These are phyloP conservation scores for Pammene fasciana DNA, from an alignment of 2,888 invertebrate genomes.

Conservation along the genomic window DNA sequence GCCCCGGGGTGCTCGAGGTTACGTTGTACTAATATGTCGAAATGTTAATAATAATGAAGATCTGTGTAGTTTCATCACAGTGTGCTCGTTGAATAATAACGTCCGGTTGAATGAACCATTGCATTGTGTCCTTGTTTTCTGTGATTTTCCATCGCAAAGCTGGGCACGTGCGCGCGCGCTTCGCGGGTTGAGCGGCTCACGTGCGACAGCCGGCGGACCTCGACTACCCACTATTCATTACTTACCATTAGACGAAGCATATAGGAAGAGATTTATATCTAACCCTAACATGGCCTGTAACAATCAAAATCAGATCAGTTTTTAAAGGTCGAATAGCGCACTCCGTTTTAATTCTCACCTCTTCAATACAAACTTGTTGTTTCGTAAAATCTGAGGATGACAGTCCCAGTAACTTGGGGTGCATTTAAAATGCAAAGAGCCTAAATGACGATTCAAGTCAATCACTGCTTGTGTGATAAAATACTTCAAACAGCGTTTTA, in stretches of 20 bases:
- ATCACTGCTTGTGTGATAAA: too few relatives aligned
- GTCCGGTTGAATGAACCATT: slow-evolving; percentile 82
- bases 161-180: slow-evolving; percentile 62
- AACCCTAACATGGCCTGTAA: too few relatives aligned
- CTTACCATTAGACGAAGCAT: not conserved
- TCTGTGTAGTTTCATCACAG: slow-evolving; percentile 78
- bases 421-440: too few relatives aligned
- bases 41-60: slow-evolving; percentile 79
- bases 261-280: too few relatives aligned
- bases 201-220: slow-evolving; percentile 51
- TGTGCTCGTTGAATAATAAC: slow-evolving; percentile 81
- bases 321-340: too few relatives aligned
- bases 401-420: too few relatives aligned
- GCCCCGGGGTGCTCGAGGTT: slow-evolving; percentile 56
- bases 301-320: too few relatives aligned
- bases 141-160: slow-evolving; percentile 76
- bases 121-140: slow-evolving; percentile 82
- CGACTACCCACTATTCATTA: slow-evolving; percentile 43
- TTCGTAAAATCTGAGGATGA: too few relatives aligned
- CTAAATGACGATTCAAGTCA: too few relatives aligned
- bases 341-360: too few relatives aligned
- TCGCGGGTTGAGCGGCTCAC: slow-evolving; percentile 52
- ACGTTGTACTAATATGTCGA: slow-evolving; percentile 72
- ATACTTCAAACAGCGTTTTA: too few relatives aligned
- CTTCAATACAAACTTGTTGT: too few relatives aligned